Evolutionary conservation across 1,140 invertebrate genomes (phyloP).

Genomic region (Drosophila ogumai): DNA sequence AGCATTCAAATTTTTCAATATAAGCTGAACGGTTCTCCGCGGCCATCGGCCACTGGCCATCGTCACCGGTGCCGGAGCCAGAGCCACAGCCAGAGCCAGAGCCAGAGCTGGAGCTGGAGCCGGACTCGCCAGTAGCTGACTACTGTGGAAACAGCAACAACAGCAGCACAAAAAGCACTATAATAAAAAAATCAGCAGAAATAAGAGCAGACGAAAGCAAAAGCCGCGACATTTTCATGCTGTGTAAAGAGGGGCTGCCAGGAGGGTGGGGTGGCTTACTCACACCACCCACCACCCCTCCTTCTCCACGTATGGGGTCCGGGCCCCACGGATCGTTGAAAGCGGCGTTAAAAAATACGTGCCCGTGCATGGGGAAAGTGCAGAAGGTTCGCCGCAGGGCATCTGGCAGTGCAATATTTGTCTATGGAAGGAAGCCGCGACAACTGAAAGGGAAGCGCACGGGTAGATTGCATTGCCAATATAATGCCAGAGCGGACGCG

Average conservation of each 20-base stretch:
- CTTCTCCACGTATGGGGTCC: not conserved
- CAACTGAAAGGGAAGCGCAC: slow-evolving; percentile 42
- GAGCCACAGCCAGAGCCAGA: slow-evolving; percentile 4
- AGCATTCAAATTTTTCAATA: slow-evolving; percentile 83
- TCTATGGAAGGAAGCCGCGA: slow-evolving; percentile 74
- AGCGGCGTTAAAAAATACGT: slow-evolving; percentile 52
- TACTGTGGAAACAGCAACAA: slow-evolving; percentile 44
- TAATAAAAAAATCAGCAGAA: slow-evolving; percentile 50
- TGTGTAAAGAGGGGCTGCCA: slow-evolving; percentile 54
- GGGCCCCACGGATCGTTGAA: slow-evolving; percentile 41
- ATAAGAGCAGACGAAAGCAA: slow-evolving; percentile 59
- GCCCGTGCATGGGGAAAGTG: slow-evolving; percentile 53
- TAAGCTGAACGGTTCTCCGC: slow-evolving; percentile 62
- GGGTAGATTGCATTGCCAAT: slow-evolving; percentile 40
- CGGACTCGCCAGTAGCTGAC: slow-evolving; percentile 31
- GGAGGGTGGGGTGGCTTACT: no score
- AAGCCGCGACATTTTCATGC: slow-evolving; percentile 75
- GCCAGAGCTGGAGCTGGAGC: slow-evolving; percentile 2
- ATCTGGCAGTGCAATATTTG: slow-evolving; percentile 75
- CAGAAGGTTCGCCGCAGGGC: slow-evolving; percentile 57
- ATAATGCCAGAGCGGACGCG: slow-evolving; percentile 53
- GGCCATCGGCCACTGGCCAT: slow-evolving; percentile 30
- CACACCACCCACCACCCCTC: not conserved
- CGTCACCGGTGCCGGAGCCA: not conserved
- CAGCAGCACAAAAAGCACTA: slow-evolving; percentile 24